Evolutionary conservation across 2,888 invertebrate genomes (phyloP), one percentile per base, ranked within the genome.

Genomic region (Metopia argyrocephala): DNA sequence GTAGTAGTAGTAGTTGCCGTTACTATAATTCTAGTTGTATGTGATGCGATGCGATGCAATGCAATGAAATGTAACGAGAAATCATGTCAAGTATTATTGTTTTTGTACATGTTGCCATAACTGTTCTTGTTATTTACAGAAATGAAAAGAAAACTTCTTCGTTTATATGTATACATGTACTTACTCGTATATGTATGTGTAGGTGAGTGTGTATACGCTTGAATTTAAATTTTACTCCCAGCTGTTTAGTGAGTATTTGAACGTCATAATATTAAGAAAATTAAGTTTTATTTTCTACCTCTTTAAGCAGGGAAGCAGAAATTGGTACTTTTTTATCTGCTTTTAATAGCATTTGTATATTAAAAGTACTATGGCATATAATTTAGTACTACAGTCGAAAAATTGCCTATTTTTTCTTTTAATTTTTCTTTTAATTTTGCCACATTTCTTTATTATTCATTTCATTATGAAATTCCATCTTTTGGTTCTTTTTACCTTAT

Each of bases 31-130:
- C 7, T 18, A 21, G 52, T 21, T 9, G 21, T 66, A 38, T 12
- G 54, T 38, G 54, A 50, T 76, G 69, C 75, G 75, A 68, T 80
- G 76, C n/a, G n/a, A n/a, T n/a, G 54, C 54, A 66, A 50, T 76
- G 69, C 75, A 79, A 68, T 80, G 76, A 73, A 76, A 76, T 76
- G 80, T 74, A 81, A 74, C 76, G 64, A 73, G 62, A 80, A 80
- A 81, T 76, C 73, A 61, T 81, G 80, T 81, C 80, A 81, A 81
- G 80, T 74, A 28, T 78, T 78, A 56, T 78, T 73, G 46, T 50
- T 21, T 56, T 48, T 65, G 69, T 56, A 50, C 64, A 5, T 65
- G 56, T 6, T 59, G 65, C 12, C 28, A 12, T 62, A 59, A 27
- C 52, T 21, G 61, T 61, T 9, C 12, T 38, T 38, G 38, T 15